Evolutionary conservation across 2,888 invertebrate species (phyloP).

Genomic region (Criorhina ranunculi): DNA sequence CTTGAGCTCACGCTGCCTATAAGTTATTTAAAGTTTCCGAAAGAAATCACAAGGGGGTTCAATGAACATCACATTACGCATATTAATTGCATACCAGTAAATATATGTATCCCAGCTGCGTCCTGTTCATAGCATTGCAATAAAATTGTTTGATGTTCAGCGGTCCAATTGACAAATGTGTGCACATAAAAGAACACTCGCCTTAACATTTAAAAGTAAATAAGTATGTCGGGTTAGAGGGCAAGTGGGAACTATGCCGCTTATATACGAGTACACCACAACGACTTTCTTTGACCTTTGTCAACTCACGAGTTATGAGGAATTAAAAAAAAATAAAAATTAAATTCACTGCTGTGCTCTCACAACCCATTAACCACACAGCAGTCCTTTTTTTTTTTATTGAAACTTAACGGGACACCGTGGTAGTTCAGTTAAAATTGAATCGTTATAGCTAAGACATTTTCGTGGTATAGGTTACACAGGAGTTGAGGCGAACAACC

Average conservation of each 20-base stretch:
- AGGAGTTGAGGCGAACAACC: background rate
- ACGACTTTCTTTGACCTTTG: conserved; percentile 37
- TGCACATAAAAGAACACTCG: conserved; percentile 19
- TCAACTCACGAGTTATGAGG: conserved; percentile 9
- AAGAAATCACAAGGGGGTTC: background rate
- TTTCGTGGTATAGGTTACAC: background rate
- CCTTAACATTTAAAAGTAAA: conserved; percentile 23
- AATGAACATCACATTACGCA: conserved; percentile 15
- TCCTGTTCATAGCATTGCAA: background rate
- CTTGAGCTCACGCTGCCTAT: background rate
- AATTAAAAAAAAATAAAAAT: conserved; percentile 11
- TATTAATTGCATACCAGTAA: conserved; percentile 27
- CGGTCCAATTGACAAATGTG: conserved; percentile 37
- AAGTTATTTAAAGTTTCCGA: background rate
- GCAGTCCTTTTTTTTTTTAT: background rate
- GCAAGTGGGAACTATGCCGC: conserved; percentile 13
- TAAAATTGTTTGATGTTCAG: conserved; percentile 33
- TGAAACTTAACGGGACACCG: background rate
- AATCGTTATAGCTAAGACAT: background rate
- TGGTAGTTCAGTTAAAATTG: conserved; percentile 5
- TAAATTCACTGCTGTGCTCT: conserved; percentile 5
- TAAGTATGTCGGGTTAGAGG: conserved; percentile 11
- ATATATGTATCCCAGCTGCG: conserved; percentile 1
- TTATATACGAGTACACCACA: conserved; percentile 3
- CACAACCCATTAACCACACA: no score